Evolutionary conservation across 2,113 vertebrate species (phyloP).

Genomic region (Cyanoliseus patagonus): DNA sequence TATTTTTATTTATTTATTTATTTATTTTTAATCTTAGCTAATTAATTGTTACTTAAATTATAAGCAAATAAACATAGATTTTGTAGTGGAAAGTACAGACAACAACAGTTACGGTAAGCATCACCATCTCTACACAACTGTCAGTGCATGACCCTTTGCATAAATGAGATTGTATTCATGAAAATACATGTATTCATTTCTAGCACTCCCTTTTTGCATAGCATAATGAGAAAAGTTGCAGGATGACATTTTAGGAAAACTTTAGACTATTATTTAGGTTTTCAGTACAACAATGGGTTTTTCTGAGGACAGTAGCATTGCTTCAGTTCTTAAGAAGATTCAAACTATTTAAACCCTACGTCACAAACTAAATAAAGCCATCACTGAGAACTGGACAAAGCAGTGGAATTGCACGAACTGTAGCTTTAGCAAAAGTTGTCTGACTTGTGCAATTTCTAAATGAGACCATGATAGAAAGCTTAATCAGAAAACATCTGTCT

Average conservation of each 20-base stretch:
- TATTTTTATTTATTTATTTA: neutral
- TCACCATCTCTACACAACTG: neutral
- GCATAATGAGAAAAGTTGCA: neutral
- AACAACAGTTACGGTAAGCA: neutral
- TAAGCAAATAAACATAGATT: neutral
- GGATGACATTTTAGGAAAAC: neutral
- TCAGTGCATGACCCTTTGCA: neutral
- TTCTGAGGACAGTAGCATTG: neutral
- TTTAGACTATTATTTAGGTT: neutral
- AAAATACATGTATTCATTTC: neutral
- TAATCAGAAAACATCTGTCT: constrained; percentile 61
- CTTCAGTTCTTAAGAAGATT: neutral
- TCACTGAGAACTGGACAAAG: neutral
- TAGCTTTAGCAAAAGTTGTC: constrained; percentile 8
- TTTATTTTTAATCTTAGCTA: neutral
- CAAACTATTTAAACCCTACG: neutral
- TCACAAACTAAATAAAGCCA: neutral
- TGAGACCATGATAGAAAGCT: neutral
- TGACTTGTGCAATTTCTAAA: constrained; percentile 8
- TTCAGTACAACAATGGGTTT: neutral
- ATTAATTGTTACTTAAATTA: neutral
- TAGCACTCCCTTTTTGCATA: neutral
- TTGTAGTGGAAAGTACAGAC: neutral
- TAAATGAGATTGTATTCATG: neutral
- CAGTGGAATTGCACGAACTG: neutral